phyloP scores from a whole-genome alignment of 1,140 invertebrate species.

The Aphaenogaster rudis region DNA sequence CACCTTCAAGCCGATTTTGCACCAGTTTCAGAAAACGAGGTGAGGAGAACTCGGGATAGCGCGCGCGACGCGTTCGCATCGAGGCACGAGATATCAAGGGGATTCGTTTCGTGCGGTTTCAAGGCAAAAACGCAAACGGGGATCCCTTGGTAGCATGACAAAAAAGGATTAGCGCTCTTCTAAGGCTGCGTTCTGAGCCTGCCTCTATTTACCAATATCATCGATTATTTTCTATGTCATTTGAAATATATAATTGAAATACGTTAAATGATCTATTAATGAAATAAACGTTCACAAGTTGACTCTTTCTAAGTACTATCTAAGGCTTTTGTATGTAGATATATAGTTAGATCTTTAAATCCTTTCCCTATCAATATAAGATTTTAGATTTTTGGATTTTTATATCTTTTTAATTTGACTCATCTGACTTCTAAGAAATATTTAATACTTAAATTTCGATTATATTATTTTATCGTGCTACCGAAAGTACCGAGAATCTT shows the following conservation, averaged over 20 bases:
- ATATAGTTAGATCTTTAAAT: not conserved
- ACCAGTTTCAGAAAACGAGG: slow-evolving; percentile 80
- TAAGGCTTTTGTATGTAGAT: not conserved
- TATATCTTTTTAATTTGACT: not conserved
- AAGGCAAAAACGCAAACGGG: slow-evolving; percentile 26
- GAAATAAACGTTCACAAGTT: not conserved
- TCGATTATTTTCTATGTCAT: slow-evolving; percentile 14
- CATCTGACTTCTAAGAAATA: not conserved
- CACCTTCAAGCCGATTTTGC: slow-evolving; percentile 86
- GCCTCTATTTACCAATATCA: slow-evolving; percentile 12
- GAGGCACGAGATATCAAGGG: slow-evolving; percentile 33
- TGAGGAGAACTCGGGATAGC: slow-evolving; percentile 43
- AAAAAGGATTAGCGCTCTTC: slow-evolving; percentile 37
- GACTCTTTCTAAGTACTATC: not conserved
- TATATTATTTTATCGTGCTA: slow-evolving; percentile 48
- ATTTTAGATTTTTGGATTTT: not conserved
- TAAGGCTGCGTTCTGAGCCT: not conserved
- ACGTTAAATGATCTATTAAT: slow-evolving; percentile 14
- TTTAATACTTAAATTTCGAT: not conserved
- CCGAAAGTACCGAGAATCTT: slow-evolving; percentile 14
- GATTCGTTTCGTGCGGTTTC: slow-evolving; percentile 21
- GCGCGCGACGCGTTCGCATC: slow-evolving; percentile 18
- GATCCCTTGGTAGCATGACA: slow-evolving; percentile 48
- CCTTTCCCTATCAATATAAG: not conserved
- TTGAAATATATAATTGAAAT: not conserved